Percentiles rank a stretch among this genome's conserved stretches.
Conservation (phyloP, 2,888 invertebrate species). For the Theretra japonica region DNA sequence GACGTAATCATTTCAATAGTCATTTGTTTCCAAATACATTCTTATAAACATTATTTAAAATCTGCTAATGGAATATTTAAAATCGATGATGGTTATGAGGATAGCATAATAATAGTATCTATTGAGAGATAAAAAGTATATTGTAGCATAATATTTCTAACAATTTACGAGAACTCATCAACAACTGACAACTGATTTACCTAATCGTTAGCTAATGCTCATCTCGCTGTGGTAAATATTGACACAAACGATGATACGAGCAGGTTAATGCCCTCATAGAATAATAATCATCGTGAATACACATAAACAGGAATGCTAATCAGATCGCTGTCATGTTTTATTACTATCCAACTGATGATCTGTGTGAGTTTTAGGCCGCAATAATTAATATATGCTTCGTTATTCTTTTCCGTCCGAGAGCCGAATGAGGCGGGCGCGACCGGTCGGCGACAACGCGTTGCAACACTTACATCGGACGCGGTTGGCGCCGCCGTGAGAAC, state of each 20-base stretch:
- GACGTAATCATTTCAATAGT: neutral
- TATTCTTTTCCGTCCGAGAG: constrained; percentile 64
- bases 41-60: neutral
- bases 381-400: constrained; percentile 61
- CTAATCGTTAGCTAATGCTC: constrained; percentile 3
- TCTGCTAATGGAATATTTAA: neutral
- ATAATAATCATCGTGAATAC: constrained; percentile 56
- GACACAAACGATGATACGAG: constrained; percentile 24
- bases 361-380: constrained; percentile 48
- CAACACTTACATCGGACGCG: constrained; percentile 68
- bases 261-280: constrained; percentile 54
- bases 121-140: neutral
- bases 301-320: constrained; percentile 57
- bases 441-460: constrained; percentile 66
- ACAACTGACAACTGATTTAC: constrained; percentile 16
- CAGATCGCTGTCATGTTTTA: constrained; percentile 54
- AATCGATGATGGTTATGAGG: neutral
- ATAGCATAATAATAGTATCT: neutral
- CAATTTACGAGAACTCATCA: constrained; percentile 5
- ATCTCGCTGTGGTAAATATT: constrained; percentile 27
- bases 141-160: neutral
- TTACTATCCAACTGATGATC: constrained; percentile 50
- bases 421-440: constrained; percentile 65
- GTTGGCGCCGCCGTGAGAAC: constrained; percentile 81
- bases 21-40: neutral